These are phyloP conservation scores for Astreopora myriophthalma DNA, from an alignment of 64 coral and sea anemone species.

Conservation along the genomic window DNA sequence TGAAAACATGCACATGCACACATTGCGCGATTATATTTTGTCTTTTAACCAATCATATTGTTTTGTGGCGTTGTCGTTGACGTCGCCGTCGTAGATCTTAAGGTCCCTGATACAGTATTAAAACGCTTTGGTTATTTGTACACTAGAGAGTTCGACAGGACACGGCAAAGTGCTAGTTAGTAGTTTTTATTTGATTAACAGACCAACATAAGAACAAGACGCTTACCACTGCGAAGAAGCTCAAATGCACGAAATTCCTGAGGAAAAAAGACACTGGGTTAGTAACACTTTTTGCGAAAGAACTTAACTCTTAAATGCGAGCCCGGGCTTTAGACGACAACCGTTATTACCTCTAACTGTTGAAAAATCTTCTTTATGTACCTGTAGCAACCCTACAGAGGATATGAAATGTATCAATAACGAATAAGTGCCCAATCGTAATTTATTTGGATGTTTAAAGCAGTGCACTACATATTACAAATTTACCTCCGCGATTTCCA, in stretches of 20 bases:
- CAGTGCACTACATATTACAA: not conserved
- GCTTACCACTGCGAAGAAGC: constrained; percentile 92
- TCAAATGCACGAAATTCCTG: constrained; percentile 97
- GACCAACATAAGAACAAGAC: not conserved
- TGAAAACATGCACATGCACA: no score
- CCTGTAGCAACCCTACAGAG: constrained; percentile 91
- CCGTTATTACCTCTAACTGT: constrained; percentile 82
- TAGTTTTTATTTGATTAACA: no score
- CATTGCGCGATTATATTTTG: no score
- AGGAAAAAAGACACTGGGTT: not conserved
- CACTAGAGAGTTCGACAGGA: no score
- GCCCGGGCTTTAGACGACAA: not conserved
- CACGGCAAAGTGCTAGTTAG: no score
- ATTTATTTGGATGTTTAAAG: not conserved
- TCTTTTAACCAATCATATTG: no score
- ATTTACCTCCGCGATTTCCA: constrained; percentile 92
- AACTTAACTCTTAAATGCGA: not conserved
- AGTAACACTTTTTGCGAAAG: not conserved
- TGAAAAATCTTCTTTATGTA: constrained; percentile 99
- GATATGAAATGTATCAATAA: not conserved
- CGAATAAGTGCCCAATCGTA: not conserved
- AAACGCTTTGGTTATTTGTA: no score
- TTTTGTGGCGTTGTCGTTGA: no score
- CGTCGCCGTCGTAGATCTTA: no score
- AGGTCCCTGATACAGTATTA: no score